Conservation (phyloP, 2,797 vertebrate species). For the Myripristis jacobus region DNA sequence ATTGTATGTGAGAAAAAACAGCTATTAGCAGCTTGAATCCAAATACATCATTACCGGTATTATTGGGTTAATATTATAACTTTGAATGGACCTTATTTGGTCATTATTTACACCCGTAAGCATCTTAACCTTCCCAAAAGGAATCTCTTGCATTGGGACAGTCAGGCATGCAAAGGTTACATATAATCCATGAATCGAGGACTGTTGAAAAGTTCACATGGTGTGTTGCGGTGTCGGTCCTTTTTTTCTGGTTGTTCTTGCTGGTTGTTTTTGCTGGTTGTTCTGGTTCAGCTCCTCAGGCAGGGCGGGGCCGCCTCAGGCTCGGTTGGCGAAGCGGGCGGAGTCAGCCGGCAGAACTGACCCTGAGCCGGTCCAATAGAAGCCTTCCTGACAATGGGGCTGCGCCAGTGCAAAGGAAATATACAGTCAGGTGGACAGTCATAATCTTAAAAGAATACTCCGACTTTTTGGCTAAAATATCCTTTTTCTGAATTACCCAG, state of each 20-base stretch:
- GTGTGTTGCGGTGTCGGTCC: neutral
- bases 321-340: constrained; percentile 64
- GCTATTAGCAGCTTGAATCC: neutral
- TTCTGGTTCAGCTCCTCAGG: constrained; percentile 61
- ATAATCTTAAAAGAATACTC: too few relatives aligned
- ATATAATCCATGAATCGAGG: neutral
- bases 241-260: neutral
- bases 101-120: constrained; percentile 4
- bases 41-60: neutral
- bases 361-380: constrained; percentile 63
- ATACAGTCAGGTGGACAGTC: neutral
- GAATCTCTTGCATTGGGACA: constrained; percentile 11
- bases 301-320: constrained; percentile 71
- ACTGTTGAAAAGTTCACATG: constrained; percentile 15
- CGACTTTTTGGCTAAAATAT: too few relatives aligned
- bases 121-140: constrained; percentile 1
- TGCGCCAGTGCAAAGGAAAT: constrained; percentile 22
- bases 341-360: constrained; percentile 69
- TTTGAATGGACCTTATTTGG: neutral
- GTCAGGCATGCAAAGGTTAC: constrained; percentile 17
- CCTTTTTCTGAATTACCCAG: too few relatives aligned
- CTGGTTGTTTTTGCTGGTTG: neutral
- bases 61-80: neutral
- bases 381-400: constrained; percentile 56
- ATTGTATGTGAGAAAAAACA: too few relatives aligned